phyloP scores from a whole-genome alignment of 2,113 vertebrate genomes.

The Isichthys henryi region DNA sequence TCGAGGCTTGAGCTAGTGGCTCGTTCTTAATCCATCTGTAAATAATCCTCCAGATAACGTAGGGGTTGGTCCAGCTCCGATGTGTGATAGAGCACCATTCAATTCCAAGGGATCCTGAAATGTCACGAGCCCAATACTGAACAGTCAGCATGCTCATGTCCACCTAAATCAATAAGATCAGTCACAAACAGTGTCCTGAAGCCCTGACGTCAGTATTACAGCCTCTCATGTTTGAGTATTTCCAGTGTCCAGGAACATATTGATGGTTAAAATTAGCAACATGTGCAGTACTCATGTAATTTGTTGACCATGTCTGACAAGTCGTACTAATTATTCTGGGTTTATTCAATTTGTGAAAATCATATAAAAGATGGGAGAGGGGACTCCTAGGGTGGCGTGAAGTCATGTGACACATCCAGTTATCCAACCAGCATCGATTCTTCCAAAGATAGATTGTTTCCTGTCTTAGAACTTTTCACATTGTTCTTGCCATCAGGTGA shows the following conservation, averaged over 20 bases:
- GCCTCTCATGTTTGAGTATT: background rate
- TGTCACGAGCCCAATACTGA: background rate
- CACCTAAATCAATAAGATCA: background rate
- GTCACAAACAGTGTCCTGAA: background rate
- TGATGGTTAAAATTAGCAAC: background rate
- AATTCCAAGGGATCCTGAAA: background rate
- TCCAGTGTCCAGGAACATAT: background rate
- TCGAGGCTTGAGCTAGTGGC: background rate
- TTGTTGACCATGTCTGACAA: background rate
- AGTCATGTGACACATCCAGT: background rate
- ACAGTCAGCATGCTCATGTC: background rate
- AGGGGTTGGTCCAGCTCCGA: background rate
- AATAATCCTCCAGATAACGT: background rate
- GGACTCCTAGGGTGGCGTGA: background rate
- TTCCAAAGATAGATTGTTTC: background rate
- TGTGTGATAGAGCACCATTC: background rate
- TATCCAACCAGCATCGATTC: background rate
- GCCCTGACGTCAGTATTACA: background rate
- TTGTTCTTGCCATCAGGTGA: background rate
- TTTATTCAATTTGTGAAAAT: background rate
- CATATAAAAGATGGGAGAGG: background rate
- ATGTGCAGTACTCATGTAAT: background rate
- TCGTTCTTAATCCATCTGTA: background rate
- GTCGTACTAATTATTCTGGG: background rate
- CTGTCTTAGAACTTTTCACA: background rate